These are phyloP conservation scores for Drosophila sordidapex DNA, from an alignment of 2,888 invertebrate genomes.

Conservation along the genomic window DNA sequence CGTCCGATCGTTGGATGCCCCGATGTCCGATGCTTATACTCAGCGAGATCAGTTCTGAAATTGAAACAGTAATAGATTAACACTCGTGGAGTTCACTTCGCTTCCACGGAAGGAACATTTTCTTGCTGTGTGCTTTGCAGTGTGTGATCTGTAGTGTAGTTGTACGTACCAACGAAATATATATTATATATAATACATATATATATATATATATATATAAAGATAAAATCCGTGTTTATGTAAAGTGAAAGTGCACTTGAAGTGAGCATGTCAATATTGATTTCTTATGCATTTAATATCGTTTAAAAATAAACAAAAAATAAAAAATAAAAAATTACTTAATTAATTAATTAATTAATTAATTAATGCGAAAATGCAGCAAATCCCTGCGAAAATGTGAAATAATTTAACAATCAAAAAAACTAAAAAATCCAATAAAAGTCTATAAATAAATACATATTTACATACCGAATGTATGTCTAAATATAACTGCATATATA, in stretches of 20 bases:
- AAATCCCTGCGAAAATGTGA: background rate
- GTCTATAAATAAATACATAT: conserved; percentile 8
- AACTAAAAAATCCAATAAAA: background rate
- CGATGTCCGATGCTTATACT: conserved; percentile 1
- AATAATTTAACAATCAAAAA: background rate
- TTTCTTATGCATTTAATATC: background rate
- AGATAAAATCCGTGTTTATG: conserved; percentile 4
- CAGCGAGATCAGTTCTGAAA: conserved; percentile 31
- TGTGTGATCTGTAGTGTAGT: conserved; percentile 69
- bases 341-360: background rate
- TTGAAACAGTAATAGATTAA: conserved; percentile 77
- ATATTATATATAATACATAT: conserved; percentile 14
- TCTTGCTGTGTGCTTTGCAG: conserved; percentile 55
- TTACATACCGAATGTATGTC: conserved; percentile 5
- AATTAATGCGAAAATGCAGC: background rate
- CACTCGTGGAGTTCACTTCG: conserved; percentile 79
- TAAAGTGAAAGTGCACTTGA: conserved; percentile 35
- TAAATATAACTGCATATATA: conserved; percentile 15
- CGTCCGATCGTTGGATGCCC: background rate
- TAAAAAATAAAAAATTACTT: no score
- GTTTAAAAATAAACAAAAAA: background rate
- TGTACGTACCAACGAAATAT: conserved; percentile 60
- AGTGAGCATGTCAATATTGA: conserved; percentile 16
- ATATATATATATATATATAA: conserved; percentile 10
- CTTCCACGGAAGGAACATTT: conserved; percentile 59